Percentiles rank a stretch among this genome's conserved stretches.
phyloP scores from a whole-genome alignment of 2,113 vertebrate species.

The Burhinus bistriatus region DNA sequence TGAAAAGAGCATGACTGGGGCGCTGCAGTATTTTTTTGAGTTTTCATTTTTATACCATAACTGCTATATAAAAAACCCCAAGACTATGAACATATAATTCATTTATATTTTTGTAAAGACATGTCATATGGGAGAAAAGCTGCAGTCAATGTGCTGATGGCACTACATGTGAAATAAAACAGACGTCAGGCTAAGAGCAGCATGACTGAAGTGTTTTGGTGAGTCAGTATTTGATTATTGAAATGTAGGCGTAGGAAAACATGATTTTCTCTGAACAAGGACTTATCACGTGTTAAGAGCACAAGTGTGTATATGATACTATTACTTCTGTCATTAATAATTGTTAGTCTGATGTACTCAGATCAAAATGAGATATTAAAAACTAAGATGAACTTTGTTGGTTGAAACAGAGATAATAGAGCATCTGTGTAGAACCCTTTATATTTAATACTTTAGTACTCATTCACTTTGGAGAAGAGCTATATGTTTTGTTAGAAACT shows the following conservation, averaged over 20 bases:
- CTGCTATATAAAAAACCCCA: not conserved
- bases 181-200: not conserved
- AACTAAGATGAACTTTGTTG: not conserved
- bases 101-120: not conserved
- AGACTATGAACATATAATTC: not conserved
- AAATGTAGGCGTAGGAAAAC: not conserved
- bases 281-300: not conserved
- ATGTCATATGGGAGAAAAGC: constrained; percentile 1
- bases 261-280: not conserved
- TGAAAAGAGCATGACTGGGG: not conserved
- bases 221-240: constrained; percentile 45
- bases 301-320: not conserved
- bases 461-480: not conserved
- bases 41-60: not conserved
- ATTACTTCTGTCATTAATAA: not conserved
- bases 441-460: not conserved
- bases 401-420: not conserved
- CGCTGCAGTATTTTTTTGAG: not conserved
- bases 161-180: not conserved
- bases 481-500: not conserved
- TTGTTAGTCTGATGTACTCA: not conserved
- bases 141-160: not conserved
- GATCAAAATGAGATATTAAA: not conserved
- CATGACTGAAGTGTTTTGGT: constrained; percentile 23
- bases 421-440: not conserved